Conservation (phyloP, 2,797 vertebrate genomes). For the Cottoperca gobio region DNA sequence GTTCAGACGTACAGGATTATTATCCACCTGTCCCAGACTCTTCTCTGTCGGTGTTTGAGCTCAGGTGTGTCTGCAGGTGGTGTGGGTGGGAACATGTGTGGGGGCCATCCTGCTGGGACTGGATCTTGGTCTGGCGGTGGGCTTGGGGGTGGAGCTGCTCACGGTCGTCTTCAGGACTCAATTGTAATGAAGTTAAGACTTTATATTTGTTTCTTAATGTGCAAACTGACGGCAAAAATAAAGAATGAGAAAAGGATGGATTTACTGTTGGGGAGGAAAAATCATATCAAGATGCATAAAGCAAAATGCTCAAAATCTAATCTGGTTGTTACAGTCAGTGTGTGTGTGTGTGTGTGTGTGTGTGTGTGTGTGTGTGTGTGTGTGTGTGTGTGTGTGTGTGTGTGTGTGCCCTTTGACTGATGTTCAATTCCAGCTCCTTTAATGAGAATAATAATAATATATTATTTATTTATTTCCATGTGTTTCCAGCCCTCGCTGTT, state of each 20-base stretch:
- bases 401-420: too few species aligned
- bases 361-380: too few species aligned
- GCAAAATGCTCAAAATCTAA: too few species aligned
- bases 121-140: constrained; percentile 89
- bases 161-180: constrained; percentile 92
- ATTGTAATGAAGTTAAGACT: constrained; percentile 84
- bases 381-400: too few species aligned
- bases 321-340: too few species aligned
- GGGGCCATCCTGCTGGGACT: constrained; percentile 88
- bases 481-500: constrained; percentile 88
- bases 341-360: too few species aligned
- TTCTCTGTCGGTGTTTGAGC: constrained; percentile 2
- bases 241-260: not conserved
- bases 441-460: too few species aligned
- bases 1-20: not conserved
- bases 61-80: constrained; percentile 79
- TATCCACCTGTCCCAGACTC: not conserved
- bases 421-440: not conserved
- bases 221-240: not conserved
- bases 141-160: constrained; percentile 90
- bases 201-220: not conserved
- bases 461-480: too few species aligned
- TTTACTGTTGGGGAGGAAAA: not conserved
- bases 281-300: too few species aligned
- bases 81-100: constrained; percentile 91